Conservation (phyloP, 2,888 invertebrate species). For the Cheilosia grossa region DNA sequence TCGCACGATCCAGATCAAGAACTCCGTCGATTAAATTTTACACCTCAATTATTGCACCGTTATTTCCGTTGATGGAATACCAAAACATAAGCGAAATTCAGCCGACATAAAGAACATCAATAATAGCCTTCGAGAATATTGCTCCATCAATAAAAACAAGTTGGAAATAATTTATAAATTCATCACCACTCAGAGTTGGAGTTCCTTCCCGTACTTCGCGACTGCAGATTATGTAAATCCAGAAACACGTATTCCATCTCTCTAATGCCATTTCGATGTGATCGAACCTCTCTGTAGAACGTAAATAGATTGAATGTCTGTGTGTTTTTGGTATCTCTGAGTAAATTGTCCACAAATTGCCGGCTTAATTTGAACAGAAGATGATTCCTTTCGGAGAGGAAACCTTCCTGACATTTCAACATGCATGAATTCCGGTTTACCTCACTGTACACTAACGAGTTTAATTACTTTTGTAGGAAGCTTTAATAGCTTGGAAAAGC, state of each 20-base stretch:
- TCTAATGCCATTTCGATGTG: conserved; percentile 10
- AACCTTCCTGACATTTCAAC: too few species aligned
- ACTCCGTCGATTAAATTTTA: background rate
- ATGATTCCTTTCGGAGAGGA: too few species aligned
- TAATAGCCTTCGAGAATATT: conserved; percentile 10
- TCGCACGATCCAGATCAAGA: conserved; percentile 50
- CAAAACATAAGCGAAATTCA: background rate
- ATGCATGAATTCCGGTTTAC: too few species aligned
- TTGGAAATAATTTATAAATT: conserved; percentile 16
- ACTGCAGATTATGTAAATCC: conserved; percentile 45
- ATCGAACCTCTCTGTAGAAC: background rate
- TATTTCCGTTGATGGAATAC: conserved; percentile 26
- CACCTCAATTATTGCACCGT: conserved; percentile 23
- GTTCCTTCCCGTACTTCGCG: background rate
- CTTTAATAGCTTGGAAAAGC: background rate
- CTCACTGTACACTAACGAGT: too few species aligned
- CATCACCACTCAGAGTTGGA: background rate
- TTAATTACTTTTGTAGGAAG: too few species aligned
- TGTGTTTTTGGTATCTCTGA: conserved; percentile 12
- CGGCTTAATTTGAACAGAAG: background rate
- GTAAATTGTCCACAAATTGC: conserved; percentile 26
- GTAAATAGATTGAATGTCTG: conserved; percentile 23
- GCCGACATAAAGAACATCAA: conserved; percentile 2
- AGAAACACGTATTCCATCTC: conserved; percentile 46
- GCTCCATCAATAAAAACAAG: conserved; percentile 35